These are phyloP conservation scores for Caenorhabditis sp. DNA, from an alignment of 2,888 invertebrate genomes.

Conservation along the genomic window DNA sequence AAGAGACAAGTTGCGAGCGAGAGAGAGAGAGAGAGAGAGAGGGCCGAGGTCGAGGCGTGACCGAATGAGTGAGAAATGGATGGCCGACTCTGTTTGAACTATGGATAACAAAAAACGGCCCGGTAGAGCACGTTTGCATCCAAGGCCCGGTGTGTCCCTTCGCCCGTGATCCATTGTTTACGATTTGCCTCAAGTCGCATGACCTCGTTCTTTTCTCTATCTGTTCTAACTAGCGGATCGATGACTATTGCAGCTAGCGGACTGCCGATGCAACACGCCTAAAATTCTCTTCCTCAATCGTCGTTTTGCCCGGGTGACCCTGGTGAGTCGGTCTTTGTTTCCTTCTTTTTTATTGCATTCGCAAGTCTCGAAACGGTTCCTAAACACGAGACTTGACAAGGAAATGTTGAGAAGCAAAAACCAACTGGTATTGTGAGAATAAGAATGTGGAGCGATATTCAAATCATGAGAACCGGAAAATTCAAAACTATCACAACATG, in stretches of 20 bases:
- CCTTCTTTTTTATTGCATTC: too few species aligned
- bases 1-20: conserved; percentile 47
- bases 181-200: conserved; percentile 22
- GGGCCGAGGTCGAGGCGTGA: conserved; percentile 53
- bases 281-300: not conserved
- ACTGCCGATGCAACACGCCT: not conserved
- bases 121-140: conserved; percentile 49
- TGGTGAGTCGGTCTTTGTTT: too few species aligned
- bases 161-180: conserved; percentile 25
- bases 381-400: too few species aligned
- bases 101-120: conserved; percentile 18
- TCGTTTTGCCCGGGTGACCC: too few species aligned
- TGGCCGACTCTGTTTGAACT: conserved; percentile 53
- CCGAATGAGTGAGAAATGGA: conserved; percentile 55
- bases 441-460: too few species aligned
- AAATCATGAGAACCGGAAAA: too few species aligned
- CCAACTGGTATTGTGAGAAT: too few species aligned
- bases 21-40: too few species aligned
- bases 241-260: conserved; percentile 8
- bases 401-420: too few species aligned
- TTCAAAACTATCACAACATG: too few species aligned
- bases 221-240: conserved; percentile 7
- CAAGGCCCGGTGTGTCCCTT: not conserved
- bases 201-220: conserved; percentile 44
- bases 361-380: too few species aligned